Evolutionary conservation across 1,140 invertebrate species (phyloP).

Genomic region (Apis florea): DNA sequence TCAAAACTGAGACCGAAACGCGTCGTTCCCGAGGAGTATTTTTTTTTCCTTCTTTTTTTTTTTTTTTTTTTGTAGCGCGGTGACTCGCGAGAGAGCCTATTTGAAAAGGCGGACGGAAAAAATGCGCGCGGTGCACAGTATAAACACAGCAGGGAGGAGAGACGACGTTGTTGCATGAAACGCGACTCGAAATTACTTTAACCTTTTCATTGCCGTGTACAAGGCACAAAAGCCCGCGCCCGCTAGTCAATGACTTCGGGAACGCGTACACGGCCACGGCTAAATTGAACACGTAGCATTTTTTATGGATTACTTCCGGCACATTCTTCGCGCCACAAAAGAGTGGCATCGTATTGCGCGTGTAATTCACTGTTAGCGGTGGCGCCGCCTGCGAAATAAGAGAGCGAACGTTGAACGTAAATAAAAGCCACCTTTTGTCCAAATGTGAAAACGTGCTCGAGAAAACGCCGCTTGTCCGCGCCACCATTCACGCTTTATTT

Average conservation of each 20-base stretch:
- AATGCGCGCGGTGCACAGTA: not conserved
- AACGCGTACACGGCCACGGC: conserved; percentile 9
- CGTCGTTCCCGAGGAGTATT: not conserved
- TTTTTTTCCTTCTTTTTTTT: not conserved
- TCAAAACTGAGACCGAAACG: too few species aligned
- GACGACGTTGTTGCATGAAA: conserved; percentile 11
- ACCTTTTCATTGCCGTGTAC: conserved; percentile 51
- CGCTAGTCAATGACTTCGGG: conserved; percentile 51
- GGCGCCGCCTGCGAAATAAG: conserved; percentile 30
- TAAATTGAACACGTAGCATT: conserved; percentile 32
- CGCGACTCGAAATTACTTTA: conserved; percentile 54
- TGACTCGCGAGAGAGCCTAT: not conserved
- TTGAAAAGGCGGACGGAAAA: conserved; percentile 3
- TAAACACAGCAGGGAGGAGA: conserved; percentile 21
- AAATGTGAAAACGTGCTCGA: conserved; percentile 22
- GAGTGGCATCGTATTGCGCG: conserved; percentile 21
- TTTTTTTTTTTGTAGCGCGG: not conserved
- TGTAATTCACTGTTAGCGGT: conserved; percentile 37
- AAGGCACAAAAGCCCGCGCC: conserved; percentile 32
- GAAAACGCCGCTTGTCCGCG: conserved; percentile 7
- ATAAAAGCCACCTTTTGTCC: conserved; percentile 33
- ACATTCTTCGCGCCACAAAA: conserved; percentile 39
- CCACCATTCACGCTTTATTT: conserved; percentile 5
- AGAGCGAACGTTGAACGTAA: conserved; percentile 24
- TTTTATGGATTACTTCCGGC: conserved; percentile 39